A percentile compares a stretch with the other conserved stretches of the same genome.
Evolutionary conservation across 2,113 vertebrate genomes (phyloP).

Genomic region (Naja naja): DNA sequence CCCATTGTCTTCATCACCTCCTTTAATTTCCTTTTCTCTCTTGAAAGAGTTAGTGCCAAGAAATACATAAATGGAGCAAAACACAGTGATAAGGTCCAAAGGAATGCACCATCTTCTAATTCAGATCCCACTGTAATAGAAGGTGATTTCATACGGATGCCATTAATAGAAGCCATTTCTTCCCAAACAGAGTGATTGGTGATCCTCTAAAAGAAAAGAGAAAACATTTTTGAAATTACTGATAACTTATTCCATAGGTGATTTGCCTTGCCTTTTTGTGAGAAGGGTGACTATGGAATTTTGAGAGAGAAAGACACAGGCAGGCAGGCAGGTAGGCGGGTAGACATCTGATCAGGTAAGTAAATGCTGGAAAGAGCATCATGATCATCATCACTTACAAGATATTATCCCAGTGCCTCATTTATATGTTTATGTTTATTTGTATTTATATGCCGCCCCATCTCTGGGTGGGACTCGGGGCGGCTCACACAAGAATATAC

Average conservation of each 20-base stretch:
- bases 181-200: conserved; percentile 63
- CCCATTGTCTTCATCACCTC: conserved; percentile 86
- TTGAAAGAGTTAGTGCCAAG: conserved; percentile 43
- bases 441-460: too few species aligned
- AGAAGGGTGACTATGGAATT: too few species aligned
- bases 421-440: too few species aligned
- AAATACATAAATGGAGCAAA: conserved; percentile 53
- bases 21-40: conserved; percentile 70
- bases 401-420: too few species aligned
- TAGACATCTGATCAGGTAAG: too few species aligned
- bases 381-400: too few species aligned
- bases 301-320: too few species aligned
- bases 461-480: too few species aligned
- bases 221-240: neutral
- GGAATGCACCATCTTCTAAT: neutral
- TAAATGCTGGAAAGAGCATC: too few species aligned
- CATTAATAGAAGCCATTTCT: conserved; percentile 52
- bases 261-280: neutral
- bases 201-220: conserved; percentile 42
- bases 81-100: conserved; percentile 9
- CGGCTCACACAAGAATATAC: too few species aligned
- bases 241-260: neutral
- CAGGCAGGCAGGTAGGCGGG: too few species aligned
- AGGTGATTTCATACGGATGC: conserved; percentile 37
- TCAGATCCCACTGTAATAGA: neutral